Conservation (phyloP, 2,888 invertebrate genomes). For the Beris chalybata region DNA sequence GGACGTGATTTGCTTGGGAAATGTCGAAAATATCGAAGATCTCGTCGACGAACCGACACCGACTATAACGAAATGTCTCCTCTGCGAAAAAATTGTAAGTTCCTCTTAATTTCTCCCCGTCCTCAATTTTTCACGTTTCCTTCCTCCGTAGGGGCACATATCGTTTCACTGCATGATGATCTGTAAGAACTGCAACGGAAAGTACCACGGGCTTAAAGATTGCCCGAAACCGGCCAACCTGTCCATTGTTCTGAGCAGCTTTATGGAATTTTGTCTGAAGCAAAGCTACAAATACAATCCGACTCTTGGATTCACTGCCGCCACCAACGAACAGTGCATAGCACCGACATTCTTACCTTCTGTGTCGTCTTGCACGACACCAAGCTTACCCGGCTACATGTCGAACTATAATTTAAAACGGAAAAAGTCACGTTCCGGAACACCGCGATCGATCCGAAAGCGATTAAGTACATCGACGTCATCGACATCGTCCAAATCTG, state of each 20-base stretch:
- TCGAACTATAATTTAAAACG: neutral
- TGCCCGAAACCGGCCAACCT: conserved; percentile 50
- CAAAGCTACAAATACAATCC: conserved; percentile 41
- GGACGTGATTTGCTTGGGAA: conserved; percentile 51
- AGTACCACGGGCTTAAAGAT: conserved; percentile 47
- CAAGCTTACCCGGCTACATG: neutral
- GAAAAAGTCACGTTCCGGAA: conserved; percentile 7
- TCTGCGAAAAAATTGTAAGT: conserved; percentile 50
- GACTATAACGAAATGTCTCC: conserved; percentile 41
- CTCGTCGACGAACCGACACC: conserved; percentile 44
- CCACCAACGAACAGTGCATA: neutral
- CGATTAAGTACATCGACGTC: conserved; percentile 2
- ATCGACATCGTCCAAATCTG: neutral
- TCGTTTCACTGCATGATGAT: conserved; percentile 52
- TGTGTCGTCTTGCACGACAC: neutral
- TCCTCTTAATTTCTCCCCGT: conserved; percentile 4
- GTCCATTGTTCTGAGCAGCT: conserved; percentile 48
- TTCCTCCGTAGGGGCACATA: conserved; percentile 45
- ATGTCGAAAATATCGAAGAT: conserved; percentile 41
- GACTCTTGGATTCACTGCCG: conserved; percentile 1
- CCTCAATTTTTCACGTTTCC: conserved; percentile 5
- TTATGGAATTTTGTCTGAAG: conserved; percentile 52
- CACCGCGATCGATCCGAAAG: conserved; percentile 2
- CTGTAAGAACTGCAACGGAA: conserved; percentile 50
- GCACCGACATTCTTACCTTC: neutral